These are phyloP conservation scores for Anser cygnoides DNA, from an alignment of 2,113 vertebrate genomes.

Conservation along the genomic window DNA sequence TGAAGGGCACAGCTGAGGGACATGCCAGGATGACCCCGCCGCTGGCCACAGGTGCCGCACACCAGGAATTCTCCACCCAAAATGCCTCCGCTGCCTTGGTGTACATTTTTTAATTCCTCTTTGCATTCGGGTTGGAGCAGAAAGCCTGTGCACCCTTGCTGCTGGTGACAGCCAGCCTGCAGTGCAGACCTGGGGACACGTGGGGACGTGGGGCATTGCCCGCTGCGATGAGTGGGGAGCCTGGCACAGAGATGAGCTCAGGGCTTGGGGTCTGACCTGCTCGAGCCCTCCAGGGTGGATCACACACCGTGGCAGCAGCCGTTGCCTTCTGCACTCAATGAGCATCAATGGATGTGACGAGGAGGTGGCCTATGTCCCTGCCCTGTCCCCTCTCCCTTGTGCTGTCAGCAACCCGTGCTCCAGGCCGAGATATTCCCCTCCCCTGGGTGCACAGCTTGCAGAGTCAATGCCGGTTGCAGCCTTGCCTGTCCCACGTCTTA, in stretches of 20 bases:
- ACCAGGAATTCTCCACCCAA: neutral
- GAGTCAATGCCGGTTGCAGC: accelerated
- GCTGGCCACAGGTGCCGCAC: neutral
- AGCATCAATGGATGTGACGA: accelerated
- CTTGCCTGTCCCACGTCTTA: neutral
- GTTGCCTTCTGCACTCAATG: accelerated
- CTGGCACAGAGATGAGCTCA: neutral
- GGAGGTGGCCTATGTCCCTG: neutral
- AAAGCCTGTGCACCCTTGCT: neutral
- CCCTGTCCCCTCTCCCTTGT: neutral
- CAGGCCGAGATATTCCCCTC: neutral
- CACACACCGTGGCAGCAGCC: accelerated
- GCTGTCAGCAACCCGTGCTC: neutral
- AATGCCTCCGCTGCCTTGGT: neutral
- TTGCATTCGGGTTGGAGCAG: neutral
- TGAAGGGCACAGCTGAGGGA: conserved; percentile 55
- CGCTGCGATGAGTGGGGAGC: neutral
- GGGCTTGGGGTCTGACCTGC: neutral
- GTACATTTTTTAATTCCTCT: neutral
- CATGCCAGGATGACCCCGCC: neutral
- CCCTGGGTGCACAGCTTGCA: no score
- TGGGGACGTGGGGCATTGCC: accelerated
- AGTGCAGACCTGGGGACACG: accelerated
- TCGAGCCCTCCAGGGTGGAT: neutral
- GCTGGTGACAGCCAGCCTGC: neutral